Evolutionary conservation across 2,888 invertebrate species (phyloP).

Genomic region (Clunio marinus): DNA sequence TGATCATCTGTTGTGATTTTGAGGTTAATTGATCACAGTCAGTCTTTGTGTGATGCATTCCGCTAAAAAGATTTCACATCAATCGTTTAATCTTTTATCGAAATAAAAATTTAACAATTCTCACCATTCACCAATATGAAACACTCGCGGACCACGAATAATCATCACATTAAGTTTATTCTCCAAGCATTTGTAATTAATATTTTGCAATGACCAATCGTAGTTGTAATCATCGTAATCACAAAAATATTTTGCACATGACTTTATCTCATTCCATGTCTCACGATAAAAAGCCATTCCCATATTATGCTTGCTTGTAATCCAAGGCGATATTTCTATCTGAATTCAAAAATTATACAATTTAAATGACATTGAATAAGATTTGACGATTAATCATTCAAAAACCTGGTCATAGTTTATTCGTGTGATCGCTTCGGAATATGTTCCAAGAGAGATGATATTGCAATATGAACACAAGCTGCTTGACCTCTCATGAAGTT

Average conservation of each 20-base stretch:
- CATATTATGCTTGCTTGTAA: slow-evolving; percentile 98
- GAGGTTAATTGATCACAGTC: too few relatives aligned
- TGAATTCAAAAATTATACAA: slow-evolving; percentile 46
- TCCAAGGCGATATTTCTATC: slow-evolving; percentile 91
- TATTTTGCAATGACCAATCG: slow-evolving; percentile 95
- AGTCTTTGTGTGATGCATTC: slow-evolving; percentile 91
- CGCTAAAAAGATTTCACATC: slow-evolving; percentile 66
- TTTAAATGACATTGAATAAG: too few relatives aligned
- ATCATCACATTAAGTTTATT: slow-evolving; percentile 80
- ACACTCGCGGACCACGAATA: slow-evolving; percentile 88
- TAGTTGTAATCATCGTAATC: slow-evolving; percentile 98
- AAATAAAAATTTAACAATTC: too few relatives aligned
- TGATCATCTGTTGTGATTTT: slow-evolving; percentile 75
- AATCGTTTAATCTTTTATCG: too few relatives aligned
- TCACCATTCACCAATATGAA: slow-evolving; percentile 98
- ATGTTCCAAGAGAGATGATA: slow-evolving; percentile 18
- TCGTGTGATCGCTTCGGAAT: background rate
- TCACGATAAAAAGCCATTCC: slow-evolving; percentile 91
- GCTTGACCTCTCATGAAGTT: slow-evolving; percentile 68
- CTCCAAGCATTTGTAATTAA: slow-evolving; percentile 77
- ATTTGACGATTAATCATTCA: too few relatives aligned
- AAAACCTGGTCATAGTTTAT: background rate
- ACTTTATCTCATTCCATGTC: slow-evolving; percentile 79
- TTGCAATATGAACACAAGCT: too few relatives aligned
- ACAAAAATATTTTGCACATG: slow-evolving; percentile 83